Base-by-base conservation (phyloP, 2,888 invertebrate genomes). In the Sarcophaga caerulescens region DNA sequence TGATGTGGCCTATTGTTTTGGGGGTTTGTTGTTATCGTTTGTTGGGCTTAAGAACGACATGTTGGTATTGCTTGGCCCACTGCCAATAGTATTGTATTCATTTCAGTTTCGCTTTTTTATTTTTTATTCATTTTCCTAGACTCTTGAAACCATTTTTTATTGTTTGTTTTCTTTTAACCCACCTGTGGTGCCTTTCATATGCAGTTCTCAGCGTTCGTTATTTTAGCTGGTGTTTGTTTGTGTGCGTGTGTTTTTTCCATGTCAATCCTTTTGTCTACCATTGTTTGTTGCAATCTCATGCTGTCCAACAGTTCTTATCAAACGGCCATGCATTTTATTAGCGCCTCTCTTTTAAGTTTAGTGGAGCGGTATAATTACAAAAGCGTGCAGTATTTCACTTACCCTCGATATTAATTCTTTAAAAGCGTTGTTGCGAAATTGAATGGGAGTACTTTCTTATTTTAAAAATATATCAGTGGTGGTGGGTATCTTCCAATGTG, bases 141-240 rank as follows among this genome's bases (percentile, higher is more conserved):
- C 19, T 65, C 59, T 75, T 62, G 12, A 70, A 73, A 25, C n/a
- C 52, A 23, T 35, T 44, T 70, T 65, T 75, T 70, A 35, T 59
- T 12, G 45, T 74, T 70, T 52, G 52, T 74, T 83, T 17, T 73
- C 11, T 45, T 81, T 60, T n/a, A 59, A 35, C 65, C 78, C 81
- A 86, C 84, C 86, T 86, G 84, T 84, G 81, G 81, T 86, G 86
- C 71, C 52, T 70, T 84, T 84, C 84, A 83, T 73, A 75, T 78
- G 71, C 74, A 70, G 11, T 84, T 86, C 78, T 84, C 83, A 86
- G 69, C 78, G 78, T 52, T 52, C 4, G 14, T 52, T 52, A 4
- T 14, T 52, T 52, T 52, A 14, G 17, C 52, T 52, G 52, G 14
- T 73, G 80, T 57, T 73, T 81, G 57, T 75, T 74, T 80, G 74